A percentile compares a stretch with the other conserved stretches of the same genome.
phyloP scores from a whole-genome alignment of 2,113 vertebrate species.

The Brachypodius melanocephalos region DNA sequence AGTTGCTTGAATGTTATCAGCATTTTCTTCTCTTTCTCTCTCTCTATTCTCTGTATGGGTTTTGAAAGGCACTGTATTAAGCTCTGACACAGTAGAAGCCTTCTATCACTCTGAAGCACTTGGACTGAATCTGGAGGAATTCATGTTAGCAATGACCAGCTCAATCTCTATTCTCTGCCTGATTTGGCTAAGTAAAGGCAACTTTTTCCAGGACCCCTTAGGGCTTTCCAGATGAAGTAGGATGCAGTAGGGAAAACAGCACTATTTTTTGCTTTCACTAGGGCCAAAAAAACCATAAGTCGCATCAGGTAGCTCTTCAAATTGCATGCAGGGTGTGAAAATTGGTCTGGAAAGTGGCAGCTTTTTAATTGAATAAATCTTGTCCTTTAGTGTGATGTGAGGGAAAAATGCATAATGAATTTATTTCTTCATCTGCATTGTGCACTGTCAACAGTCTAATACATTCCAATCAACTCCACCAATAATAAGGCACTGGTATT shows the following conservation, averaged over 20 bases:
- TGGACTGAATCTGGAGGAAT: neutral
- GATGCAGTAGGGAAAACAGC: neutral
- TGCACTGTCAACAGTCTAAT: neutral
- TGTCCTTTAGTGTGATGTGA: neutral
- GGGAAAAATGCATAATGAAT: neutral
- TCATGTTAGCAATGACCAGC: neutral
- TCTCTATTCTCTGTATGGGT: neutral
- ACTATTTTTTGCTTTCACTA: constrained; percentile 35
- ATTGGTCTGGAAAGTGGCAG: neutral
- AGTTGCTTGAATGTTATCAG: constrained; percentile 15
- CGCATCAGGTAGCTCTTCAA: neutral
- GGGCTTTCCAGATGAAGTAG: constrained; percentile 20
- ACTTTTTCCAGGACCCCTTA: constrained; percentile 23
- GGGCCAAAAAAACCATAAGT: constrained; percentile 30
- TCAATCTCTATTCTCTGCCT: neutral
- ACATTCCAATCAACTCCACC: neutral
- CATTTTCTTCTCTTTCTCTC: neutral
- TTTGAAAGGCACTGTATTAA: neutral
- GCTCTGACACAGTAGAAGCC: neutral
- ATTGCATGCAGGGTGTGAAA: neutral
- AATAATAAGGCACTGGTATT: neutral
- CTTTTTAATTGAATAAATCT: neutral
- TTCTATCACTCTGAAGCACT: neutral
- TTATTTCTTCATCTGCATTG: neutral
- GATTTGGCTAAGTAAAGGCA: neutral